phyloP scores from a whole-genome alignment of 2,113 vertebrate genomes.

The Holacanthus passer region DNA sequence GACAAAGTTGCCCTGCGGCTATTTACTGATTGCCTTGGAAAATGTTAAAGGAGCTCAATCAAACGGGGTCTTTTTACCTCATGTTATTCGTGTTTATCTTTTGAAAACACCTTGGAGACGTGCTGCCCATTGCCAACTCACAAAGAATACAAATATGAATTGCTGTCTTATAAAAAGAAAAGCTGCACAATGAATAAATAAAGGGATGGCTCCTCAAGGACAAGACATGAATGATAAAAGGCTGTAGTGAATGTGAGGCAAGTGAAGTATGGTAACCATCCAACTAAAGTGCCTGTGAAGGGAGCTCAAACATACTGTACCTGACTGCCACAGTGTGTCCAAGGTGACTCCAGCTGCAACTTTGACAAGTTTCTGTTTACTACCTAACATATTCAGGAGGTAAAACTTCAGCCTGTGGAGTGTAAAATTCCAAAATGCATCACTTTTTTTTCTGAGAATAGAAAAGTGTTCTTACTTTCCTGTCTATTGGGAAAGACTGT shows the following conservation, averaged over 20 bases:
- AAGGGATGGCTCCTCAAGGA: slow-evolving; percentile 56
- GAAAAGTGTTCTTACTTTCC: slow-evolving; percentile 42
- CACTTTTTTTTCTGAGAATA: not conserved
- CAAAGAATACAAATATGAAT: slow-evolving; percentile 44
- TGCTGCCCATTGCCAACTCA: not conserved
- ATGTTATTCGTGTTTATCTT: slow-evolving; percentile 47
- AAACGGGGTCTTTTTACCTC: not conserved
- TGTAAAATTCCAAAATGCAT: slow-evolving; percentile 43
- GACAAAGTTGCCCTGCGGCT: slow-evolving; percentile 23
- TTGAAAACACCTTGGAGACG: slow-evolving; percentile 46
- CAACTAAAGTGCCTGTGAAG: slow-evolving; percentile 25
- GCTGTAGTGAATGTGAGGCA: slow-evolving; percentile 41
- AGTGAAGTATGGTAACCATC: slow-evolving; percentile 25
- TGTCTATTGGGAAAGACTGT: slow-evolving; percentile 21
- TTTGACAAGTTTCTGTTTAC: slow-evolving; percentile 36
- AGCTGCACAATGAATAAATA: slow-evolving; percentile 50
- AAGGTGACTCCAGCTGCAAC: slow-evolving; percentile 54
- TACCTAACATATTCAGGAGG: slow-evolving; percentile 18
- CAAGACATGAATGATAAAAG: slow-evolving; percentile 48
- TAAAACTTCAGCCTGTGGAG: slow-evolving; percentile 12
- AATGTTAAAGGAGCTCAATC: slow-evolving; percentile 25
- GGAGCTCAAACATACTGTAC: slow-evolving; percentile 28
- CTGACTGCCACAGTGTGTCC: slow-evolving; percentile 26
- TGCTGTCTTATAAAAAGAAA: slow-evolving; percentile 36
- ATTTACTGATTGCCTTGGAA: slow-evolving; percentile 40